Conservation (phyloP, 2,797 vertebrate species). For the Crax fasciolata region DNA sequence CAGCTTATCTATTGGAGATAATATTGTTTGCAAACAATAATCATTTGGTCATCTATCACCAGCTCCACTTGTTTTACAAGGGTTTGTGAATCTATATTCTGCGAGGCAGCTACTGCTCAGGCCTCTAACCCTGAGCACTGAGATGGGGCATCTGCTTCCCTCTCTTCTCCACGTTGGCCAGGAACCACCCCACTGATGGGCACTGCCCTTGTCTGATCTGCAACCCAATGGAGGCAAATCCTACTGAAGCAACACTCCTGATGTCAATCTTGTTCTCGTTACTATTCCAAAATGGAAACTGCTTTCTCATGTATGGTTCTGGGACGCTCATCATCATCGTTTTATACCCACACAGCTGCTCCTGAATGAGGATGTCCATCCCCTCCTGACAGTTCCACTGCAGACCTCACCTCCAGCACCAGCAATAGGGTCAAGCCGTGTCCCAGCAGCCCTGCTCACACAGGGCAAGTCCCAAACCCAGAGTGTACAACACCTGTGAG, state of each 20-base stretch:
- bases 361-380: too few relatives aligned
- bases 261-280: background rate
- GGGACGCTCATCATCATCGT: rapidly evolving
- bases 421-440: background rate
- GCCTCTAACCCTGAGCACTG: background rate
- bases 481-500: background rate
- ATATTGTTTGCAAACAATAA: conserved; percentile 71
- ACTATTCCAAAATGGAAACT: background rate
- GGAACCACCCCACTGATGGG: background rate
- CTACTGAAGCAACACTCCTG: background rate
- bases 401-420: rapidly evolving
- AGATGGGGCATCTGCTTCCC: background rate
- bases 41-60: conserved; percentile 53
- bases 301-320: background rate
- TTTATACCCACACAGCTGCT: background rate
- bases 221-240: rapidly evolving
- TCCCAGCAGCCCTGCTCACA: background rate
- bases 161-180: too few relatives aligned
- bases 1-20: conserved; percentile 68
- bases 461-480: rapidly evolving
- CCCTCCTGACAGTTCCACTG: rapidly evolving
- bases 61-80: background rate
- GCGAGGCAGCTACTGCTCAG: rapidly evolving
- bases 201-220: background rate
- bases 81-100: background rate